A percentile compares a stretch with the other conserved stretches of the same genome.
phyloP scores from a whole-genome alignment of 2,888 invertebrate genomes.

The Himalopsyche japonica region DNA sequence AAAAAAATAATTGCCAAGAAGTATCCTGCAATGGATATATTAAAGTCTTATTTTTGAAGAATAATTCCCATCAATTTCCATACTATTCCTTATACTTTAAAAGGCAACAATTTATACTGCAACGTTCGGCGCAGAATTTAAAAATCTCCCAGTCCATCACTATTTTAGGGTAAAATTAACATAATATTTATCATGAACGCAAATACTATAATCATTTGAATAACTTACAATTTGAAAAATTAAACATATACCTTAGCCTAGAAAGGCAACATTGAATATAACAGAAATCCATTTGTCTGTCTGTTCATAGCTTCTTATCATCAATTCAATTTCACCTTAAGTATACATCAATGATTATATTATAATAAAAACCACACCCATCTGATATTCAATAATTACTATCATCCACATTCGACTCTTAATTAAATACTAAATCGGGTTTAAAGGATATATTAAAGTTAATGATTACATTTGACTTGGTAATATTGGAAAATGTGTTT shows the following conservation, averaged over 20 bases:
- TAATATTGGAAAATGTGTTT: neutral
- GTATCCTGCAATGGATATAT: neutral
- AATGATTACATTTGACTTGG: neutral
- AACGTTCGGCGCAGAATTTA: neutral
- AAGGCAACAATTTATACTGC: neutral
- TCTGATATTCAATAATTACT: neutral
- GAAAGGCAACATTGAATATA: conserved; percentile 14
- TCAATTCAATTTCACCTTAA: neutral
- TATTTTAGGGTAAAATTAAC: neutral
- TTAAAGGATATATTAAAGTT: neutral
- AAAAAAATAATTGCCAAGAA: neutral
- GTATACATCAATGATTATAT: neutral
- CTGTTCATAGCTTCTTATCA: neutral
- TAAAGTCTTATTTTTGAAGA: neutral
- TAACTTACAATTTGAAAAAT: neutral
- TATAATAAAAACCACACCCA: neutral
- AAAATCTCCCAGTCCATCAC: neutral
- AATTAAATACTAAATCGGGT: neutral
- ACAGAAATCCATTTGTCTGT: neutral
- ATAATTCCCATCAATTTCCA: neutral
- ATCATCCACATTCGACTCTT: neutral
- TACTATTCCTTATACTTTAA: neutral
- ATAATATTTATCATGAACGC: neutral
- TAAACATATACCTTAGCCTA: conserved; percentile 18
- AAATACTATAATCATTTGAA: neutral